Conservation (phyloP, 1,140 invertebrate species). For the Elymnias hypermnestra region DNA sequence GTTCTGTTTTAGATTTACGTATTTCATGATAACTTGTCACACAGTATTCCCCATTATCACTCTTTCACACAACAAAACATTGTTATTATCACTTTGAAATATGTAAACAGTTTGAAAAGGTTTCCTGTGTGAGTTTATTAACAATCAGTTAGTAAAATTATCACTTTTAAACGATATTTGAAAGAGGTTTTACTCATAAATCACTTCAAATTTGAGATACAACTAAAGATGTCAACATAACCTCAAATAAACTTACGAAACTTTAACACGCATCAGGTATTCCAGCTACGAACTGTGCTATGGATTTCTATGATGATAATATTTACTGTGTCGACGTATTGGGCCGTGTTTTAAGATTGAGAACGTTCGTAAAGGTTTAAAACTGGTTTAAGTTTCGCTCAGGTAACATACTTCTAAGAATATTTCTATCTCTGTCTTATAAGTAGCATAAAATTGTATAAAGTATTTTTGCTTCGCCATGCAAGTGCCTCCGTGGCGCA, state of each 20-base stretch:
- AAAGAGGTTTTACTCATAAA: slow-evolving; percentile 7
- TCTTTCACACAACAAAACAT: not conserved
- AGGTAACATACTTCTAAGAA: slow-evolving; percentile 40
- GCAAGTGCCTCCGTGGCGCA: slow-evolving; percentile 85
- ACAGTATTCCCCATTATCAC: too few relatives aligned
- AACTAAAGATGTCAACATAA: slow-evolving; percentile 57
- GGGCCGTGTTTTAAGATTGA: slow-evolving; percentile 23
- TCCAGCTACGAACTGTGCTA: slow-evolving; percentile 29
- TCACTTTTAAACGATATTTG: too few relatives aligned
- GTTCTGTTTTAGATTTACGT: too few relatives aligned
- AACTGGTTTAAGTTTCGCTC: slow-evolving; percentile 56
- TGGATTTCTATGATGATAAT: slow-evolving; percentile 15
- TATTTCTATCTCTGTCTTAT: slow-evolving; percentile 50
- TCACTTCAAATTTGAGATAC: slow-evolving; percentile 7
- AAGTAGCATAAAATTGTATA: slow-evolving; percentile 4
- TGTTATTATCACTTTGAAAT: not conserved
- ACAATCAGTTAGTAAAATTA: too few relatives aligned
- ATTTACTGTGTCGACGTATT: slow-evolving; percentile 18
- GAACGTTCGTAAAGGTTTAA: slow-evolving; percentile 29
- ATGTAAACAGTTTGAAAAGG: too few relatives aligned
- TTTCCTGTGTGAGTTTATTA: too few relatives aligned
- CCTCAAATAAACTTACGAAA: slow-evolving; percentile 47
- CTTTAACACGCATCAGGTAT: slow-evolving; percentile 26
- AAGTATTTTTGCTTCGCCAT: slow-evolving; percentile 25
- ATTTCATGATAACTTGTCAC: too few relatives aligned